Conservation (phyloP, 2,797 vertebrate genomes). For the Chanos chanos region DNA sequence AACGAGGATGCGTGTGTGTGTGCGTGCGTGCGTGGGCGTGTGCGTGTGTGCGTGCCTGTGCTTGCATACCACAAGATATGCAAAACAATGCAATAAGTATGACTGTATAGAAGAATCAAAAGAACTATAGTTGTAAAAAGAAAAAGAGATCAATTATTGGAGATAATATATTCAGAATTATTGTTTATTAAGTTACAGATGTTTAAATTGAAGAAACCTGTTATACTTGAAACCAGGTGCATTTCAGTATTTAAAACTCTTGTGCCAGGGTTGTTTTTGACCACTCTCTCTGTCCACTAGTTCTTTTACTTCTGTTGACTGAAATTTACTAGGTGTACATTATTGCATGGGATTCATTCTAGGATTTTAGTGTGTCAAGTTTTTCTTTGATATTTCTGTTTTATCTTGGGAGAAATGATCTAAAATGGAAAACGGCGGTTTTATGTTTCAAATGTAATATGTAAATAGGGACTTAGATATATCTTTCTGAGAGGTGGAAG, state of each 20-base stretch:
- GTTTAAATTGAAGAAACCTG: conserved; percentile 86
- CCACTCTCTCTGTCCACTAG: conserved; percentile 57
- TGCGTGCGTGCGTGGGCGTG: neutral
- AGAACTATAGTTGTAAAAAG: conserved; percentile 75
- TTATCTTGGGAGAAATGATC: conserved; percentile 56
- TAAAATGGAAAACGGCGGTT: conserved; percentile 52
- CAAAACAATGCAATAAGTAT: conserved; percentile 99
- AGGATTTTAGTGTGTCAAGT: conserved; percentile 79
- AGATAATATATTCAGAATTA: conserved; percentile 68
- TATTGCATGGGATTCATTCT: conserved; percentile 86
- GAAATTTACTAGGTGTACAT: conserved; percentile 77
- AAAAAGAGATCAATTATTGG: conserved; percentile 45
- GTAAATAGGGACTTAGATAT: conserved; percentile 66
- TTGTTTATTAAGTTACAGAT: conserved; percentile 85
- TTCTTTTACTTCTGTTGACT: conserved; percentile 68
- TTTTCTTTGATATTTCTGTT: conserved; percentile 72
- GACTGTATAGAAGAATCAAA: conserved; percentile 78
- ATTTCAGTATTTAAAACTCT: conserved; percentile 80
- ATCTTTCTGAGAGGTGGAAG: conserved; percentile 62
- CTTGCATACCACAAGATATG: conserved; percentile 95
- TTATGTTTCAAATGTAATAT: conserved; percentile 55
- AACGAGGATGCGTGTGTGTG: conserved; percentile 33
- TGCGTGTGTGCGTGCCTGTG: conserved; percentile 2
- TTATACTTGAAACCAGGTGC: conserved; percentile 98
- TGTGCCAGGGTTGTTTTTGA: conserved; percentile 76